These are phyloP conservation scores for Rousettus leschenaultii DNA, from an alignment of 2,113 vertebrate species.

Conservation along the genomic window DNA sequence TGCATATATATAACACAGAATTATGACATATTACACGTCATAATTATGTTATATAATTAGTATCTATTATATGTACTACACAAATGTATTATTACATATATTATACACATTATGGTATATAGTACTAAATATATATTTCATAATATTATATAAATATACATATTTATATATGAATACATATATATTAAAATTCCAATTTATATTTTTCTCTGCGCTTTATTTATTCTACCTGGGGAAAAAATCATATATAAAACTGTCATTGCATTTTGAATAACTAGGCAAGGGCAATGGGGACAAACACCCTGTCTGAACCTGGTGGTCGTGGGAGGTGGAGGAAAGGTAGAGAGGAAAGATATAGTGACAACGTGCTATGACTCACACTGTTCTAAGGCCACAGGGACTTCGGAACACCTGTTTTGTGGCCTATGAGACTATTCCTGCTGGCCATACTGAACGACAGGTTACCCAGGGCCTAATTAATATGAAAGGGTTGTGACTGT, in stretches of 20 bases:
- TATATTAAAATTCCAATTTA: background rate
- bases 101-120: background rate
- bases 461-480: background rate
- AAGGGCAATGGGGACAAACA: background rate
- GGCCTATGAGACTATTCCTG: background rate
- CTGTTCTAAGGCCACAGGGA: background rate
- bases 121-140: no score
- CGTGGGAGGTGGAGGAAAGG: background rate
- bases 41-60: background rate
- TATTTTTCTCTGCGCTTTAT: background rate
- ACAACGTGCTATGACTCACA: background rate
- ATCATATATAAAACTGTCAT: background rate
- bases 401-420: background rate
- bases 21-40: background rate
- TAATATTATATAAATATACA: no score
- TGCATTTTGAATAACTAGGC: background rate
- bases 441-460: background rate
- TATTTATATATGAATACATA: background rate
- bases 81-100: background rate
- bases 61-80: background rate
- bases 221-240: background rate
- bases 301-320: no score
- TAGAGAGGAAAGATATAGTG: rapidly evolving
- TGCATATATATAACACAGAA: background rate
- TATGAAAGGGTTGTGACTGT: background rate